Conservation (phyloP, 2,888 invertebrate genomes). For the Imbricaverruca yamaguchii region DNA sequence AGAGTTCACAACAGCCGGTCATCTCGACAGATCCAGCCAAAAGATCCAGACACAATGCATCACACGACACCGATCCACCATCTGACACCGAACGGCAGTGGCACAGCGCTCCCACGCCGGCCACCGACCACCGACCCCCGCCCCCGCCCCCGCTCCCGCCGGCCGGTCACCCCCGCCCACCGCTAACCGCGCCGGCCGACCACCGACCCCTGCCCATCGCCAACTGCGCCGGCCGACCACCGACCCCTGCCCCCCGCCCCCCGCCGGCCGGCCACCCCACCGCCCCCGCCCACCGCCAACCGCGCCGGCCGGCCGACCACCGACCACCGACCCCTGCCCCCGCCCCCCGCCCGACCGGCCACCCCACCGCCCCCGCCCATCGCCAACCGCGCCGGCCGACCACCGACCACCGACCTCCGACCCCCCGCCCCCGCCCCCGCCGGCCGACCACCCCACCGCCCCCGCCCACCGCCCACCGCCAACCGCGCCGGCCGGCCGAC, state of each 20-base stretch:
- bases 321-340: conserved; percentile 33
- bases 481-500: too few species aligned
- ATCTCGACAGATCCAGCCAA: too few species aligned
- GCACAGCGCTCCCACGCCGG: too few species aligned
- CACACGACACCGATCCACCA: too few species aligned
- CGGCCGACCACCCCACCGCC: conserved; percentile 79
- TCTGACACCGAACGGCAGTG: too few species aligned
- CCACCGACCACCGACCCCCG: conserved; percentile 64
- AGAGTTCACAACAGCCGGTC: too few species aligned
- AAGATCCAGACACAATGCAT: too few species aligned
- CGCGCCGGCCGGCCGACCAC: too few species aligned
- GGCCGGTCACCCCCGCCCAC: conserved; percentile 70
- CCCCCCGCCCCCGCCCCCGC: conserved; percentile 77
- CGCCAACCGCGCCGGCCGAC: conserved; percentile 54
- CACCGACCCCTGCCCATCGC: conserved; percentile 55
- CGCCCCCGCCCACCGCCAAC: too few species aligned
- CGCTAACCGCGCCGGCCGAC: conserved; percentile 81
- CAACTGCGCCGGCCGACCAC: too few species aligned
- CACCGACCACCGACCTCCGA: conserved; percentile 86
- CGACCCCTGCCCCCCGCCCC: too few species aligned
- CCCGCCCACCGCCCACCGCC: conserved; percentile 60
- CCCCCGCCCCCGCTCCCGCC: conserved; percentile 60
- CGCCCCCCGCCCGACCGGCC: conserved; percentile 59
- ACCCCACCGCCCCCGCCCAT: conserved; percentile 70
- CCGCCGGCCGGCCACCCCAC: too few species aligned